Conservation (phyloP, 2,888 invertebrate genomes). For the Gari tellinella region DNA sequence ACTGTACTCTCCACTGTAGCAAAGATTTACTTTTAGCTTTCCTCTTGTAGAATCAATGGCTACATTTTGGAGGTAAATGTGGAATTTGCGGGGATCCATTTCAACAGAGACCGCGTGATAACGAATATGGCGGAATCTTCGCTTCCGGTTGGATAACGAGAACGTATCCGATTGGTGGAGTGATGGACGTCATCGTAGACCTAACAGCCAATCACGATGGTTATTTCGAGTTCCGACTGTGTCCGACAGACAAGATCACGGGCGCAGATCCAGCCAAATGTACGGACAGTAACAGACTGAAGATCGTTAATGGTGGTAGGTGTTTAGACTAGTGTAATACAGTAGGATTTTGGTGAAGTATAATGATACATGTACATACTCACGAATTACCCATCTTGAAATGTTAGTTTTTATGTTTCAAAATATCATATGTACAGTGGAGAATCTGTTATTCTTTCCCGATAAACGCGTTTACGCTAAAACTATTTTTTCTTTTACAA, state of each 20-base stretch:
- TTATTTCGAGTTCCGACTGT: conserved; percentile 80
- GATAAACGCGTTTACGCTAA: too few species aligned
- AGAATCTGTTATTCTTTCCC: too few species aligned
- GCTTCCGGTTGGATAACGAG: conserved; percentile 74
- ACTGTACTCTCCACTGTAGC: too few species aligned
- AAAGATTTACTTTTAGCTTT: too few species aligned
- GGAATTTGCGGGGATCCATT: conserved; percentile 95
- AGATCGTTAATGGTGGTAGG: conserved; percentile 45
- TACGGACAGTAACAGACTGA: conserved; percentile 54
- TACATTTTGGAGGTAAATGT: conserved; percentile 88
- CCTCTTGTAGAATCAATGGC: conserved; percentile 67
- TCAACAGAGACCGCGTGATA: conserved; percentile 69
- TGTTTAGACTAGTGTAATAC: too few species aligned
- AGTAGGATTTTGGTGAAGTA: too few species aligned
- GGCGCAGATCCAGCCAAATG: conserved; percentile 55
- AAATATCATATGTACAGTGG: too few species aligned
- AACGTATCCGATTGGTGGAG: conserved; percentile 70
- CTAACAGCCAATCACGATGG: conserved; percentile 80
- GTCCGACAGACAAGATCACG: conserved; percentile 62
- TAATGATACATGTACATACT: too few species aligned
- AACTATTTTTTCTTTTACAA: too few species aligned
- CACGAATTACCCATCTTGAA: too few species aligned
- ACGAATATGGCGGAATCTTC: conserved; percentile 78
- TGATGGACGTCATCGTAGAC: conserved; percentile 71
- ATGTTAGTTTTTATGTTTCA: too few species aligned